Evolutionary conservation across 2,113 vertebrate species (phyloP).

Genomic region (Aepyceros melampus): DNA sequence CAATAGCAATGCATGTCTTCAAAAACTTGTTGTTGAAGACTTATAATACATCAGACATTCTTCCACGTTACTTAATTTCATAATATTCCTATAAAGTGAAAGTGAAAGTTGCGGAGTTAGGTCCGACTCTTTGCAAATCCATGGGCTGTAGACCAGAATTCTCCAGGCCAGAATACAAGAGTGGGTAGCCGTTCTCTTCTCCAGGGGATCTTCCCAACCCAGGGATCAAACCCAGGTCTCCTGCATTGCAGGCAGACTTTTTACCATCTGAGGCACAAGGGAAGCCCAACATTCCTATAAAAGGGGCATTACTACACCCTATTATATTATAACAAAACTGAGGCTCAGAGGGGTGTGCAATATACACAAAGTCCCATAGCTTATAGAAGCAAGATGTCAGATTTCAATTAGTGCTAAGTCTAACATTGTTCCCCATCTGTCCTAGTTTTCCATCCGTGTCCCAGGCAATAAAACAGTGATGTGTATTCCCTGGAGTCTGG

Average conservation of each 20-base stretch:
- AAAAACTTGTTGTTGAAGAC: background rate
- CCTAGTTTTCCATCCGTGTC: background rate
- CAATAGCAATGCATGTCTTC: accelerated
- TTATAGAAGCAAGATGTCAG: background rate
- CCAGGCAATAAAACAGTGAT: background rate
- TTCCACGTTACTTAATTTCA: background rate
- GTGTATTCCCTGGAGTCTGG: too few species aligned
- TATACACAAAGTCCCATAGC: background rate
- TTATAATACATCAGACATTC: background rate
- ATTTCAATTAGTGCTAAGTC: background rate
- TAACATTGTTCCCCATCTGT: accelerated
- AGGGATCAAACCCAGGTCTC: background rate
- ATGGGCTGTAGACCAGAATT: background rate
- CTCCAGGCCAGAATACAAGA: background rate
- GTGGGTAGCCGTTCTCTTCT: background rate
- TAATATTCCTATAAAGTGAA: background rate
- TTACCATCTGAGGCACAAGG: background rate
- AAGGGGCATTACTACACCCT: background rate
- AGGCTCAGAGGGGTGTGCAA: too few species aligned
- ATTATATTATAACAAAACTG: background rate
- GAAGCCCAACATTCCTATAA: background rate
- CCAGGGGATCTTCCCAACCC: background rate
- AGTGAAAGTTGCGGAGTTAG: background rate
- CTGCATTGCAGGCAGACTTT: background rate
- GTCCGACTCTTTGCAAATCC: background rate